phyloP scores from a whole-genome alignment of 1,140 invertebrate genomes.

The Drosophila seguyi region DNA sequence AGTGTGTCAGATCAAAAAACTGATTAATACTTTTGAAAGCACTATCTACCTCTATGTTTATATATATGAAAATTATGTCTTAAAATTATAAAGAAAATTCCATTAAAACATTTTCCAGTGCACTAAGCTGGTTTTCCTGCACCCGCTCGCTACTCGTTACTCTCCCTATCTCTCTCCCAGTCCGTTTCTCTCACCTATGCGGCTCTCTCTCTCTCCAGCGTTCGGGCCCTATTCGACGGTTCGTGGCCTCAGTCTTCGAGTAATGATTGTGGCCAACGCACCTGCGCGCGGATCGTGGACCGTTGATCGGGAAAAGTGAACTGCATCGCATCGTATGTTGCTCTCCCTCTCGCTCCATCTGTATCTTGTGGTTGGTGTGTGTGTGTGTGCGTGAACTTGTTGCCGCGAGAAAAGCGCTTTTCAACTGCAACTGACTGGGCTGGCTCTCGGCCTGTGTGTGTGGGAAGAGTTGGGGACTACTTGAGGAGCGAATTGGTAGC shows the following conservation, averaged over 20 bases:
- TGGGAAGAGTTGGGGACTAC: conserved; percentile 85
- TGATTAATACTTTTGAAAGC: too few species aligned
- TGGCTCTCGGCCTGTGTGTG: conserved; percentile 59
- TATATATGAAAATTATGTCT: too few species aligned
- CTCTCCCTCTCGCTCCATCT: conserved; percentile 20
- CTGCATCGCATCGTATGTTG: conserved; percentile 51
- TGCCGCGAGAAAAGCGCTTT: conserved; percentile 73
- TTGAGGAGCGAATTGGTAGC: conserved; percentile 85
- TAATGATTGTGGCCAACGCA: conserved; percentile 81
- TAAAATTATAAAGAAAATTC: not conserved
- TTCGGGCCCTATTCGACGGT: conserved; percentile 35
- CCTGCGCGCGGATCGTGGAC: conserved; percentile 76
- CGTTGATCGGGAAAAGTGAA: conserved; percentile 47
- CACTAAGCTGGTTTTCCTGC: conserved; percentile 63
- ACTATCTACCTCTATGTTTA: too few species aligned
- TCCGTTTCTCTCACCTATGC: not conserved
- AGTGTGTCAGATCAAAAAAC: too few species aligned
- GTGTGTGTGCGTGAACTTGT: conserved; percentile 75
- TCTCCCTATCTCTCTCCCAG: conserved; percentile 10
- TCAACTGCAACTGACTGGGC: conserved; percentile 48
- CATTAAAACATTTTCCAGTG: conserved; percentile 2
- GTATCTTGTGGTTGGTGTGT: conserved; percentile 21
- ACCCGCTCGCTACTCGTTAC: conserved; percentile 35
- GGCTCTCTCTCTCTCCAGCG: conserved; percentile 5
- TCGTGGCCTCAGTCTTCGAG: conserved; percentile 82